Evolutionary conservation across 2,888 invertebrate genomes (phyloP), one percentile per base, ranked within the genome.

Genomic region (Megaustenia siamemsis): DNA sequence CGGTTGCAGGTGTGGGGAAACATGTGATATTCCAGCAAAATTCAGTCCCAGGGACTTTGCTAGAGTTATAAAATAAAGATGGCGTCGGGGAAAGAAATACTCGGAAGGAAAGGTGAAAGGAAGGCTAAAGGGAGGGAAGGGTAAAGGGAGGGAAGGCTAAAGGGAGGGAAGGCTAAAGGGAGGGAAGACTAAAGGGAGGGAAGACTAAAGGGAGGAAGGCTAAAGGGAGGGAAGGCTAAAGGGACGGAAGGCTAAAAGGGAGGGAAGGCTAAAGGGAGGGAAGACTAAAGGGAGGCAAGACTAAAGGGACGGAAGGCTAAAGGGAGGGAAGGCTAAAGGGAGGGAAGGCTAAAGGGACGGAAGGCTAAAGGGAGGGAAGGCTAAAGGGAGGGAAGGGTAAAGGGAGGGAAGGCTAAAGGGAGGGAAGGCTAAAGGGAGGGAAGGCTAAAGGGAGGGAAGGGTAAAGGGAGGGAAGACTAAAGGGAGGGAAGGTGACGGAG

Each of bases 401-500:
- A 77, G 35, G 18, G n/a, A n/a, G 56, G 24, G 28, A 49, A 18
- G 21, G 24, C 15, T 28, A 45, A 75, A 21, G 28, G 28, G 24
- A 24, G 40, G 12, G 18, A 21, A 35, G 2, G 18, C n/a, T 18
- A 28, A 18, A 15, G 21, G 18, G 3, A 28, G 24, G 15, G 28
- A 24, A 28, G 40, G 21, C 15, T 0, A 45, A 8, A 45, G 38
- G 15, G 38, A 38, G 38, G 43, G 45, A 45, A 45, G 43, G 45
- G 40, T n/a, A 43, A 40, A 45, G 45, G 38, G 5, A 43, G 28
- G 40, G 45, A 45, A 8, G 43, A 24, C n/a, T n/a, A n/a, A n/a
- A n/a, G n/a, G n/a, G n/a, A n/a, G n/a, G n/a, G n/a, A n/a, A 8
- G 43, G 49, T 43, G 49, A 75, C n/a, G 43, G 75, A 75, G 75